phyloP scores from a whole-genome alignment of 2,888 invertebrate species.

The Acrobasis suavella region DNA sequence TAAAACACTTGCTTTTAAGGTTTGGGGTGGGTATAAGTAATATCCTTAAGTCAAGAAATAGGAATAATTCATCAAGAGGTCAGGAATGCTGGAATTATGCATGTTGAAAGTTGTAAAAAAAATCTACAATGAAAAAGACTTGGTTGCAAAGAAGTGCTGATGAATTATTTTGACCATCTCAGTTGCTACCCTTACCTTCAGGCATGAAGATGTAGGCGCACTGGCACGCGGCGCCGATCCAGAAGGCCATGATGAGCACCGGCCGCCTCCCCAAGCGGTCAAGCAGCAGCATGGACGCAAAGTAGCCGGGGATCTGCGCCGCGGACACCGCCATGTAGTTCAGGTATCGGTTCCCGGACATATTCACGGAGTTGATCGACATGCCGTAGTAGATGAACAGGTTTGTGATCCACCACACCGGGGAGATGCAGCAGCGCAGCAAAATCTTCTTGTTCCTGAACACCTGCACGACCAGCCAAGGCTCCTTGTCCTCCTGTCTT shows the following conservation, averaged over 20 bases:
- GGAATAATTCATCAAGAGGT: too few species aligned
- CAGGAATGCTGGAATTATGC: too few species aligned
- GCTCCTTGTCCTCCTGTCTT: conserved; percentile 39
- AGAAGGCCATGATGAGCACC: conserved; percentile 80
- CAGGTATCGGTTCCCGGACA: conserved; percentile 84
- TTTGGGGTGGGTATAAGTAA: too few species aligned
- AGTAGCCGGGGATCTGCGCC: conserved; percentile 87
- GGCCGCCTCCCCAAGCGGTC: conserved; percentile 83
- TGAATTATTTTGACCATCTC: background rate
- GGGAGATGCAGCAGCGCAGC: conserved; percentile 50
- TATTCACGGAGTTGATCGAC: conserved; percentile 84
- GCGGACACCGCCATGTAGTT: conserved; percentile 84
- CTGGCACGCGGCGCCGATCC: conserved; percentile 82
- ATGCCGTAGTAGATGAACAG: conserved; percentile 86
- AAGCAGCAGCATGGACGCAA: conserved; percentile 82
- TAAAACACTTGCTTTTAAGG: too few species aligned
- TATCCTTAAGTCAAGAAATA: too few species aligned
- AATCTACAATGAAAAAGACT: too few species aligned
- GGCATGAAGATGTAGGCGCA: conserved; percentile 80
- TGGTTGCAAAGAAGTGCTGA: too few species aligned
- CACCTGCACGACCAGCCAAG: conserved; percentile 58
- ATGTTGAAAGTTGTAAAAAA: too few species aligned
- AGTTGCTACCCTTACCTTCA: conserved; percentile 40
- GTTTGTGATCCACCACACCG: conserved; percentile 85
- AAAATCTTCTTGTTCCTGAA: conserved; percentile 55